Evolutionary conservation across 2,797 vertebrate species (phyloP), one percentile per base, ranked within the genome.

Genomic region (Catostomus latipinnis): DNA sequence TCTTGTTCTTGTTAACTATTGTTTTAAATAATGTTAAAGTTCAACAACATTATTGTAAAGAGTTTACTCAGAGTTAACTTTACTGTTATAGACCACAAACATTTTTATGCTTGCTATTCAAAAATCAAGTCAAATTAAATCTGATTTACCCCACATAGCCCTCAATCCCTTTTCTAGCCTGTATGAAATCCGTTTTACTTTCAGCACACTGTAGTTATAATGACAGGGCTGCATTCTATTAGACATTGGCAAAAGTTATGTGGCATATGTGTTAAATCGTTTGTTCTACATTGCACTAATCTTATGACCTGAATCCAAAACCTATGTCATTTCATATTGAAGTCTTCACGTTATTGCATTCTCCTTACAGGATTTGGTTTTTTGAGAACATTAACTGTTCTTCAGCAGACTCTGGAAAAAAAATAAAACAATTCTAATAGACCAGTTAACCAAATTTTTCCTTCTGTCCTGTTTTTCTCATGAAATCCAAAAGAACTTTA

Each of bases 401-500:
- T 78, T 56, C 8, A n/a, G 18, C 13, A 43, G 45, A 50, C 8
- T 10, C 45, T 56, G 58, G 6, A 48, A 10, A 71, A 22, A 12
- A 62, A 10, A 65, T 14, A 12, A 62, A 76, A 76, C 13, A 13
- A n/a, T 49, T 49, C 14, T 11, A 60, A 50, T 61, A 56, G 49
- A 71, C 50, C 16, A 74, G 58, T 53, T 71, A 81, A 81, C 74
- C 74, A 48, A 57, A 69, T 34, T 53, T 74, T 18, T 71, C 9
- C 63, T 43, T 13, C 12, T 6, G 50, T 12, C 5, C 50, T 46
- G n/a, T 22, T 65, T 48, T 52, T 63, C 16, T 68, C 22, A 74
- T 74, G n/a, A 77, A 57, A 63, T 71, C 61, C n/a, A 67, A 76
- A 81, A 60, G 56, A 80, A 82, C 57, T 63, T 18, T 45, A 1